Percentiles rank a stretch among this genome's conserved stretches.
phyloP scores from a whole-genome alignment of 2,797 vertebrate species.

The Crocodylus rhombifer region DNA sequence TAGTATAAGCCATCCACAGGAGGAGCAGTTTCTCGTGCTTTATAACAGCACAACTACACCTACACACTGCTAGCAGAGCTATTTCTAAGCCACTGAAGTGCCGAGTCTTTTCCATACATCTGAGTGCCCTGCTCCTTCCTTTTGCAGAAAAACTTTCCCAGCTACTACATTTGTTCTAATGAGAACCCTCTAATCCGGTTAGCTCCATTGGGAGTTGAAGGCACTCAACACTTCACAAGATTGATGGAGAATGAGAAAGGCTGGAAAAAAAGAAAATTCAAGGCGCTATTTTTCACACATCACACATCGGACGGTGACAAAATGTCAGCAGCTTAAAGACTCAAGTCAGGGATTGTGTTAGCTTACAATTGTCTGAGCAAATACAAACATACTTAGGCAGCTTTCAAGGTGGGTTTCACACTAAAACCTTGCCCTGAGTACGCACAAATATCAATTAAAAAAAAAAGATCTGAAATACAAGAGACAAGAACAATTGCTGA shows the following conservation, averaged over 20 bases:
- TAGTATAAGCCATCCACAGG: neutral
- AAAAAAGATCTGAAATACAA: neutral
- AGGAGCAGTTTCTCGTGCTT: neutral
- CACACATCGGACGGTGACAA: neutral
- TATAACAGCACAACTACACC: neutral
- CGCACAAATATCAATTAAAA: neutral
- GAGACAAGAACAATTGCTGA: neutral
- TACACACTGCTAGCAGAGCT: neutral
- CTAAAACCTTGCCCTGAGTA: neutral
- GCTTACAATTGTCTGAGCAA: neutral
- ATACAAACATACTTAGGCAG: neutral
- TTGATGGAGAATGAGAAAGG: neutral
- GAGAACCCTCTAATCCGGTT: neutral
- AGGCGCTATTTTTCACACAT: slow-evolving; percentile 1
- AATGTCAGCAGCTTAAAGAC: neutral
- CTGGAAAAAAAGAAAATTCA: neutral
- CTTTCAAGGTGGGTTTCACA: neutral
- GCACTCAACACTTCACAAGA: slow-evolving; percentile 18
- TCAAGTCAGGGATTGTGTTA: neutral
- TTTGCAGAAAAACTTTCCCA: neutral
- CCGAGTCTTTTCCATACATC: neutral
- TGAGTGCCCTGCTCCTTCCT: neutral
- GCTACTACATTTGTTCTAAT: neutral
- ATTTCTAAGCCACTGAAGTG: neutral
- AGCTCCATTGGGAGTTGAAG: neutral